Evolutionary conservation across 2,888 invertebrate genomes (phyloP).

Genomic region (Leptothorax acervorum): DNA sequence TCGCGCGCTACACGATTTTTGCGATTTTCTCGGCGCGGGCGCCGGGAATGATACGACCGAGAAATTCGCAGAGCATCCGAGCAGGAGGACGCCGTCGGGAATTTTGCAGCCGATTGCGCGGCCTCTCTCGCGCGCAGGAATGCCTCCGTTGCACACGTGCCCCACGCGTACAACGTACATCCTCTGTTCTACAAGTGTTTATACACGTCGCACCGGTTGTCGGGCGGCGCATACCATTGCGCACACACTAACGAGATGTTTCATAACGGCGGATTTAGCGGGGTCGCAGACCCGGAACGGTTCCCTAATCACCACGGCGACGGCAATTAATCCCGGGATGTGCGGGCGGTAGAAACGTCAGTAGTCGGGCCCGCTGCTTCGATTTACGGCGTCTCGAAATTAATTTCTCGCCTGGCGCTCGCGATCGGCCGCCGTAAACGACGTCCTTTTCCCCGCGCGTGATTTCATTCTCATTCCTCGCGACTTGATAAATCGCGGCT

Average conservation of each 20-base stretch:
- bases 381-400: constrained; percentile 64
- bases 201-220: constrained; percentile 18
- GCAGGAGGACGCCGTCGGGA: constrained; percentile 13
- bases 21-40: constrained; percentile 9
- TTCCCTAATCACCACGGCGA: constrained; percentile 63
- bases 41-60: constrained; percentile 7
- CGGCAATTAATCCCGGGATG: constrained; percentile 67
- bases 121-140: constrained; percentile 47
- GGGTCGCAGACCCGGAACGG: constrained; percentile 53
- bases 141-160: constrained; percentile 27
- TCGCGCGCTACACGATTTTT: not conserved
- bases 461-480: constrained; percentile 45
- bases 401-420: constrained; percentile 60
- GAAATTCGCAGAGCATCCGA: constrained; percentile 8
- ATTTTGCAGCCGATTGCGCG: constrained; percentile 40
- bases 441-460: not conserved
- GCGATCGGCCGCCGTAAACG: constrained; percentile 38
- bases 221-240: constrained; percentile 47
- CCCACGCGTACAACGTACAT: not conserved
- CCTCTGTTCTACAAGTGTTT: constrained; percentile 28
- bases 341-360: constrained; percentile 38
- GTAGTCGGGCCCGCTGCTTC: constrained; percentile 52
- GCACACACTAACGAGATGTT: constrained; percentile 70
- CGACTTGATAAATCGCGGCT: not conserved
- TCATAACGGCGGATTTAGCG: constrained; percentile 70